These are phyloP conservation scores for Hozukius guyotensis DNA, from an alignment of 2,797 vertebrate genomes.

Conservation along the genomic window DNA sequence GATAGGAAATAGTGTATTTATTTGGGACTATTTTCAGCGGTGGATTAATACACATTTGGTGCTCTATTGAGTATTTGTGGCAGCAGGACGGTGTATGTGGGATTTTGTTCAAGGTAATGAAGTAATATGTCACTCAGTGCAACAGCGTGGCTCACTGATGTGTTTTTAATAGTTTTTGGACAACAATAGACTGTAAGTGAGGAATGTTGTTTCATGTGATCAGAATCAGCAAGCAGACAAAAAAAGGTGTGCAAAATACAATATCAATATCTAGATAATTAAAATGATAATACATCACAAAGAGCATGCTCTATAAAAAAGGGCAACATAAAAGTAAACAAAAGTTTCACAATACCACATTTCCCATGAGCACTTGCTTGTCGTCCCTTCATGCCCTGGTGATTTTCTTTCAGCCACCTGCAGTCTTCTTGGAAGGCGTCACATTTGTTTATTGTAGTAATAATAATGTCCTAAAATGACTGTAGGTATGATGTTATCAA, in stretches of 20 bases:
- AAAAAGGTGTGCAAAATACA: neutral
- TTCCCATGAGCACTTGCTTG: neutral
- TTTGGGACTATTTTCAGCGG: too few species aligned
- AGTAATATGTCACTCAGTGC: too few species aligned
- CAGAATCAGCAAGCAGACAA: neutral
- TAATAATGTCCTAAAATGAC: neutral
- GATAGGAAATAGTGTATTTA: too few species aligned
- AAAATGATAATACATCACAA: neutral
- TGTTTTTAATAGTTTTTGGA: too few species aligned
- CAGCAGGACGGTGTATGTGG: too few species aligned
- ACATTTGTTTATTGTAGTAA: neutral
- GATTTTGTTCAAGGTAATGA: too few species aligned
- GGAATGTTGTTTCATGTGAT: neutral
- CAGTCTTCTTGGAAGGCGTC: neutral
- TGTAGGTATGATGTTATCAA: neutral
- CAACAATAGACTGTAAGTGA: neutral
- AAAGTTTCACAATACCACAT: neutral
- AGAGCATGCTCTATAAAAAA: neutral
- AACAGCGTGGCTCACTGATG: too few species aligned
- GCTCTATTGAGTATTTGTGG: too few species aligned
- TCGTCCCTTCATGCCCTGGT: too few species aligned
- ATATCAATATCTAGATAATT: neutral
- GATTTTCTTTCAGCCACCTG: neutral
- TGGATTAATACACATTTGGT: too few species aligned
- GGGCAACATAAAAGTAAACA: neutral